These are phyloP conservation scores for Platycheirus albimanus DNA, from an alignment of 2,888 invertebrate genomes.

Conservation along the genomic window DNA sequence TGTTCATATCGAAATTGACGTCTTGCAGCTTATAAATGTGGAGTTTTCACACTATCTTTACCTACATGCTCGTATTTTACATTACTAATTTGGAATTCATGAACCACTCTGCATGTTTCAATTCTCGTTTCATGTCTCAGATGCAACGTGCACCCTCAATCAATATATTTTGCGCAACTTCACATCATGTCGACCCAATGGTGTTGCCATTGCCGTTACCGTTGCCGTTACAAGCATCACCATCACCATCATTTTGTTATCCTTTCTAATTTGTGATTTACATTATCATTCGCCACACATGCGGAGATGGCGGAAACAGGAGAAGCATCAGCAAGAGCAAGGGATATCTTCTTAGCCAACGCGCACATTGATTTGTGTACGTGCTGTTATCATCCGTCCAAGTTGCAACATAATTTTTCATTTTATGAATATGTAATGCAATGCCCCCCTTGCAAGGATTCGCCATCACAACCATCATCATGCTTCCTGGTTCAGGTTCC, in stretches of 20 bases:
- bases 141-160: conserved; percentile 45
- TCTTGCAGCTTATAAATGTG: background rate
- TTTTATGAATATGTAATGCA: conserved; percentile 72
- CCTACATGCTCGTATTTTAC: conserved; percentile 16
- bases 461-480: conserved; percentile 34
- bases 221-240: background rate
- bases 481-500: conserved; percentile 10
- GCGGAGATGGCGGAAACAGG: conserved; percentile 21
- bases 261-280: conserved; percentile 73
- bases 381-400: conserved; percentile 71
- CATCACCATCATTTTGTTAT: conserved; percentile 61
- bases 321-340: background rate
- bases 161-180: conserved; percentile 41
- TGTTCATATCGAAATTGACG: conserved; percentile 22
- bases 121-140: conserved; percentile 17
- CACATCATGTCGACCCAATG: conserved; percentile 34
- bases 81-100: conserved; percentile 58
- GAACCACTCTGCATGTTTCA: conserved; percentile 44
- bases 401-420: conserved; percentile 72
- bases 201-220: background rate
- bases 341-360: conserved; percentile 48
- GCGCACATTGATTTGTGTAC: conserved; percentile 66
- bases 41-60: conserved; percentile 27
- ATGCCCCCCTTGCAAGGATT: conserved; percentile 38
- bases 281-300: conserved; percentile 71